Evolutionary conservation across 1,140 invertebrate species (phyloP).

Genomic region (Bombus polaris): DNA sequence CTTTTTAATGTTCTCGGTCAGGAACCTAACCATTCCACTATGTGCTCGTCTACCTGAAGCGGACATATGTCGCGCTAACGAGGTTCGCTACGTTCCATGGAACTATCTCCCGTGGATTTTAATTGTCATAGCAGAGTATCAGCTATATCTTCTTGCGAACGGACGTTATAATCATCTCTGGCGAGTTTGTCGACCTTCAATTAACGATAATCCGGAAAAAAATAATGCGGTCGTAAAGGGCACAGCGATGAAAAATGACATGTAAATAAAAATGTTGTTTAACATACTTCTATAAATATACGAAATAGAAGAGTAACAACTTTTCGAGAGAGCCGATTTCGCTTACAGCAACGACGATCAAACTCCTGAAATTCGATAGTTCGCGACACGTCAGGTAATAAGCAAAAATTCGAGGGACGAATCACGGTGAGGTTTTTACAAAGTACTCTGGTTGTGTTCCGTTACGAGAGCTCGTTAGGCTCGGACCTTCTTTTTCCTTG

Average conservation of each 20-base stretch:
- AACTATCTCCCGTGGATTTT: constrained; percentile 23
- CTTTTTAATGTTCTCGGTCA: not conserved
- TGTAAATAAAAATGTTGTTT: not conserved
- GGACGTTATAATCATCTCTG: not conserved
- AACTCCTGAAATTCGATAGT: too few relatives aligned
- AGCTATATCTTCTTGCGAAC: not conserved
- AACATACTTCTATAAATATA: not conserved
- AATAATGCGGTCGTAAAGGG: not conserved
- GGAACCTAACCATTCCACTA: not conserved
- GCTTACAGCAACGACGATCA: not conserved
- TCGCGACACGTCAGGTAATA: not conserved
- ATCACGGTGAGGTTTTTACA: constrained; percentile 13
- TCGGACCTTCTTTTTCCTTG: constrained; percentile 61
- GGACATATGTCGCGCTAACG: constrained; percentile 19
- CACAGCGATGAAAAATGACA: not conserved
- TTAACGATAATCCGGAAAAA: constrained; percentile 4
- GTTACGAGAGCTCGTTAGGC: constrained; percentile 55
- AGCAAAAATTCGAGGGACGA: constrained; percentile 30
- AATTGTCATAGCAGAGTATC: constrained; percentile 32
- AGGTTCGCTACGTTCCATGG: constrained; percentile 8
- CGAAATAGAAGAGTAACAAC: too few relatives aligned
- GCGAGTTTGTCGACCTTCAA: constrained; percentile 16
- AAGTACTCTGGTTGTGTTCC: constrained; percentile 18
- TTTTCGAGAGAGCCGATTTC: not conserved
- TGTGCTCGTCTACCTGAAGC: not conserved